Evolutionary conservation across 1,140 invertebrate genomes (phyloP).

Genomic region (Caenorhabditis briggsae): DNA sequence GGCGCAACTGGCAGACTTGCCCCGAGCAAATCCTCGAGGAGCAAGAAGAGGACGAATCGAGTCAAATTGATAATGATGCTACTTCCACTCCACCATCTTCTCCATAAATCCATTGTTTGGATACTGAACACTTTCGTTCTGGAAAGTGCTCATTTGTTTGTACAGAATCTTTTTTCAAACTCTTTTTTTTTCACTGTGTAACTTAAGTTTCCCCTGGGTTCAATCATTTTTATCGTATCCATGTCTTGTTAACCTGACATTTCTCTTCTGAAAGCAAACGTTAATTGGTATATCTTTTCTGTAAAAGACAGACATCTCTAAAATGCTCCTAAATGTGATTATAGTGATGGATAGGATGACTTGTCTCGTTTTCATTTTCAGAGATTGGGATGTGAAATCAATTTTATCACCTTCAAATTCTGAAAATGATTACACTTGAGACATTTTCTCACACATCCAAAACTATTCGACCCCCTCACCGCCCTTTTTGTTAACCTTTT

Average conservation of each 20-base stretch:
- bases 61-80: slow-evolving; percentile 5
- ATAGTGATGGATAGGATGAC: background rate
- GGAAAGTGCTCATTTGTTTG: background rate
- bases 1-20: slow-evolving; percentile 63
- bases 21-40: slow-evolving; percentile 51
- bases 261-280: background rate
- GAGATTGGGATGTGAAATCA: too few species aligned
- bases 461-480: background rate
- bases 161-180: background rate
- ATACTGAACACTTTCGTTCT: background rate
- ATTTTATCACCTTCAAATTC: too few species aligned
- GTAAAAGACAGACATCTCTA: background rate
- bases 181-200: background rate
- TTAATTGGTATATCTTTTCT: background rate
- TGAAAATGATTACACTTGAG: background rate
- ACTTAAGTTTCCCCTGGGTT: background rate
- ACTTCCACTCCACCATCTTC: slow-evolving; percentile 23
- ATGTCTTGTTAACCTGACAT: background rate
- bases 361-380: too few species aligned
- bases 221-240: background rate
- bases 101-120: background rate
- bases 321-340: slow-evolving; percentile 3
- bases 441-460: too few species aligned
- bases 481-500: background rate
- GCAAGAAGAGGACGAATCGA: slow-evolving; percentile 40